Base-by-base conservation (phyloP, 2,797 vertebrate species). In the Hoplostethus atlanticus region DNA sequence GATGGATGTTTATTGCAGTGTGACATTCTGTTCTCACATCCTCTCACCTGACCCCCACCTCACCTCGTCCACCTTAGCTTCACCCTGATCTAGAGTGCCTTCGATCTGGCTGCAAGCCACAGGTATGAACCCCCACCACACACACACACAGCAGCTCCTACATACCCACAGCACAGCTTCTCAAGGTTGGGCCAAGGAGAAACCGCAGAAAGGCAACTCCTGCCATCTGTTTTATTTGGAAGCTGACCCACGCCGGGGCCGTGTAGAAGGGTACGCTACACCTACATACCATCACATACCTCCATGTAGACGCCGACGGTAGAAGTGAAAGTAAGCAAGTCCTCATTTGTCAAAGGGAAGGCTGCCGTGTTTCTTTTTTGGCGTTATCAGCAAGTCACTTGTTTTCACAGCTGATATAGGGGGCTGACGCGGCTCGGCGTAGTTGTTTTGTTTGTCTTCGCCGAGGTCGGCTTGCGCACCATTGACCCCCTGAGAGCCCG, bases 171-270 rank as follows among this genome's bases (percentile, higher is more conserved):
- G 81, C 87, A 86, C 88, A 87, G 84, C 88, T 86, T 88, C 87
- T 86, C 87, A 92, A 92, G 91, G 91, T 91, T 76, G 77, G 83
- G 74, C 81, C 84, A 91, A 90, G 87, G 87, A 89, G 76, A 92
- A 89, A 63, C 61, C 78, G 84, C 77, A 76, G 69, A 82, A 77
- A 79, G 64, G 73, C 76, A 73, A 40, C 81, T 81, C 77, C 42
- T 56, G 76, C 84, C 88, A 90, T 89, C 89, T 91, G 86, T 65
- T 87, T 72, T 6, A 64, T 63, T 81, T 92, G 78, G 84, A 90
- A 65, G 46, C 71, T 61, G 77, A 80, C 63, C 68, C 81, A 74
- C 5, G 60, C 71, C 85, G 46, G 61, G 76, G 21, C 69, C 73
- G 65, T 70, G 61, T 74, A 68, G 31, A 62, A 78, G 78, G 64